A percentile compares a stretch with the other conserved stretches of the same genome.
These are phyloP conservation scores for Lydus trimaculatus DNA, from an alignment of 2,888 invertebrate genomes.

Conservation along the genomic window DNA sequence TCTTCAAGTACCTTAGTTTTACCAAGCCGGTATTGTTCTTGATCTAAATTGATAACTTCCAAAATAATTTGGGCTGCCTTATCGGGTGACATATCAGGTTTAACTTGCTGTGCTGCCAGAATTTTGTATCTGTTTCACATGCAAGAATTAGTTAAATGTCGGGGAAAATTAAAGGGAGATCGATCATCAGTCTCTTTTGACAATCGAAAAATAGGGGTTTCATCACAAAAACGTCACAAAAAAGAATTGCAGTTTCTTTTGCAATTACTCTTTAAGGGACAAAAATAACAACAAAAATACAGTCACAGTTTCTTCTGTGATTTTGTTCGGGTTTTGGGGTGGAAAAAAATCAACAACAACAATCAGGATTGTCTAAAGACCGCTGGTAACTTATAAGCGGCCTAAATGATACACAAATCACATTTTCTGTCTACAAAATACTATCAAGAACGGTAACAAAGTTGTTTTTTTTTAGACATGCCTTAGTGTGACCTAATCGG, in stretches of 20 bases:
- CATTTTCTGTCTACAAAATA: conserved; percentile 25
- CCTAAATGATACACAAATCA: conserved; percentile 29
- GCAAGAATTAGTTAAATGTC: conserved; percentile 39
- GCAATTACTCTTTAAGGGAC: not conserved
- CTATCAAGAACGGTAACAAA: conserved; percentile 33
- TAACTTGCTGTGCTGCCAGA: conserved; percentile 92
- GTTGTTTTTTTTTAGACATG: conserved; percentile 66
- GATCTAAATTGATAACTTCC: conserved; percentile 83
- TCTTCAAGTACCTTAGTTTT: conserved; percentile 86
- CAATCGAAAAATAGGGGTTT: conserved; percentile 8
- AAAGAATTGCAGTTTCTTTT: conserved; percentile 4
- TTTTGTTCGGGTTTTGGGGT: too few species aligned
- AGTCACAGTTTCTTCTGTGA: not conserved
- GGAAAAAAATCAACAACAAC: too few species aligned
- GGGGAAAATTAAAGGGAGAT: conserved; percentile 1
- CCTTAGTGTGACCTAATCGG: conserved; percentile 99
- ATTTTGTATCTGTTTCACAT: conserved; percentile 91
- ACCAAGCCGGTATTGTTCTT: conserved; percentile 94
- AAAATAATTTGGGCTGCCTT: conserved; percentile 85
- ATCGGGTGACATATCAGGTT: conserved; percentile 75
- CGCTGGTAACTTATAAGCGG: conserved; percentile 32
- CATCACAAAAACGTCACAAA: conserved; percentile 16
- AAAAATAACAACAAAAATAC: conserved; percentile 3
- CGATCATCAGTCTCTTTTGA: conserved; percentile 24
- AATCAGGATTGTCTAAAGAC: not conserved